phyloP scores from a whole-genome alignment of 1,140 invertebrate species.

The Pseudomyrmex gracilis region DNA sequence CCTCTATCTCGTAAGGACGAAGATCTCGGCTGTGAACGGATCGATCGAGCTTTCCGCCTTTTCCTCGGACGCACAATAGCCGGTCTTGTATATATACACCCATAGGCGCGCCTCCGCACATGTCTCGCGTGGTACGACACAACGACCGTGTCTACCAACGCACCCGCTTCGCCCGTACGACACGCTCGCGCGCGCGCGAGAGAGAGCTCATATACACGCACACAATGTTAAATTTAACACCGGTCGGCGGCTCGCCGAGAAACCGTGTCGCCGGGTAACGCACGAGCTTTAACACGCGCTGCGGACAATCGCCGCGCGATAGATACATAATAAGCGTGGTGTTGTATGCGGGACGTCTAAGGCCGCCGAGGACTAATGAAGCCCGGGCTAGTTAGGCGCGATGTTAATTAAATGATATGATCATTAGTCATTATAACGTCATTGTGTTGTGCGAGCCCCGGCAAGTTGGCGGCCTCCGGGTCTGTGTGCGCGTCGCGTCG shows the following conservation, averaged over 20 bases:
- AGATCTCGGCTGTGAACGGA: slow-evolving; percentile 53
- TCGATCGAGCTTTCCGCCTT: slow-evolving; percentile 62
- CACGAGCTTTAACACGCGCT: slow-evolving; percentile 80
- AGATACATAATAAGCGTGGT: slow-evolving; percentile 82
- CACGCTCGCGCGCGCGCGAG: slow-evolving; percentile 39
- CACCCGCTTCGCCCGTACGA: slow-evolving; percentile 42
- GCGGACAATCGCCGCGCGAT: slow-evolving; percentile 81
- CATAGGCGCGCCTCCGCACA: slow-evolving; percentile 57
- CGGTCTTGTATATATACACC: slow-evolving; percentile 36
- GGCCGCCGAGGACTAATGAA: slow-evolving; percentile 82
- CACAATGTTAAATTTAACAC: slow-evolving; percentile 83
- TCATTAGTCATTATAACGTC: slow-evolving; percentile 85
- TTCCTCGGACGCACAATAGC: slow-evolving; percentile 58
- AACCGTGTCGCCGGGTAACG: slow-evolving; percentile 82
- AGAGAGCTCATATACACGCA: slow-evolving; percentile 37
- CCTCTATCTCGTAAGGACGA: slow-evolving; percentile 53
- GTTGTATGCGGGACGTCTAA: slow-evolving; percentile 76
- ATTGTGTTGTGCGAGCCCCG: slow-evolving; percentile 77
- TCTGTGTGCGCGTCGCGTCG: slow-evolving; percentile 53
- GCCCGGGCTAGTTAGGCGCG: slow-evolving; percentile 82
- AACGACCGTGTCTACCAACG: slow-evolving; percentile 56
- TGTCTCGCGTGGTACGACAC: slow-evolving; percentile 54
- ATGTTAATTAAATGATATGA: slow-evolving; percentile 86
- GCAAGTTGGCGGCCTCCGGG: slow-evolving; percentile 62
- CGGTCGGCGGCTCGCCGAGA: slow-evolving; percentile 77